Base-by-base conservation (phyloP, 2,113 vertebrate species). In the Telmatochromis sp. region DNA sequence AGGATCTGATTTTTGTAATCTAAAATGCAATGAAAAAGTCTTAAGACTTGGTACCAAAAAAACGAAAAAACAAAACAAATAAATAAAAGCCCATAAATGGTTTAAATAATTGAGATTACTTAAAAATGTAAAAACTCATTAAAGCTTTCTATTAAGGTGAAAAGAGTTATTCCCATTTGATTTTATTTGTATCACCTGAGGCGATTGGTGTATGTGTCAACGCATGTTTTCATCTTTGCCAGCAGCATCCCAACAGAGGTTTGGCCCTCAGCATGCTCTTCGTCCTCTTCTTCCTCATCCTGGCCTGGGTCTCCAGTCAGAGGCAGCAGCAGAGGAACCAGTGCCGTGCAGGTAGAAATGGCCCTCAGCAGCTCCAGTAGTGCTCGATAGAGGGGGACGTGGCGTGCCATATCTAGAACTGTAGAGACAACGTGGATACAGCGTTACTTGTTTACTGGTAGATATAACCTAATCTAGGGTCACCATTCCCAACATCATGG, bases 181-280 rank as follows among this genome's bases (percentile, higher is more conserved):
- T 75, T 75, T 75, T 49, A 47, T 75, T 73, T 10, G 26, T 40
- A 28, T 53, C 31, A 89, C 98, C 98, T 99, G 95, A 99, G 96
- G 57, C 99, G 97, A 93, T 98, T 99, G 90, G 98, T 99, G 60
- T 99, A 99, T 5, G 99, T 99, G 93, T 99, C 98, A 23, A 99
- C 98, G 73, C 99, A 99, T 6, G 98, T 99, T 96, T 99, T 99
- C 99, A 99, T 99, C 96, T 99, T 99, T 90, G 99, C 98, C 93
- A 99, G 89, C 86, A 99, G 95, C 93, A 98, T 98, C 80, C 98
- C 98, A 84, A 99, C 98, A 9, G 98, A 99, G 73, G 98, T 97
- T 86, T 98, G 98, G 80, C 98, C 97, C 91, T 99, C 98, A 4
- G 97, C 80, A 37, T 96, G 96, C 12, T 99, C 98, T 10, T 99